A percentile compares a stretch with the other conserved stretches of the same genome.
phyloP scores from a whole-genome alignment of 2,888 invertebrate genomes.

The Leptopterna dolabrata region DNA sequence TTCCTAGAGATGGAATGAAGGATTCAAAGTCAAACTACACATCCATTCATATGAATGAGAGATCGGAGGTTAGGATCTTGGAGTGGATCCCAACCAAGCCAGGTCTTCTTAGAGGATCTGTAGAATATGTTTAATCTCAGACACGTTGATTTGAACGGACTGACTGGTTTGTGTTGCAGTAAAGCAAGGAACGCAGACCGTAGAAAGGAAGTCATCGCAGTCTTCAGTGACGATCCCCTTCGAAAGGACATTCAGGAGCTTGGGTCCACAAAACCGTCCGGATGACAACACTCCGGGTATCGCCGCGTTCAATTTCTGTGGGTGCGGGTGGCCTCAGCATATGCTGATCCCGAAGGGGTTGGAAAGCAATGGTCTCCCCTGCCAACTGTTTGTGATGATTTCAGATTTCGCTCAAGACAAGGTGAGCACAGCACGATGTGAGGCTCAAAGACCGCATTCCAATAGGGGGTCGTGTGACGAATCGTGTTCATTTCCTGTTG shows the following conservation, averaged over 20 bases:
- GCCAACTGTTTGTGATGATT: constrained; percentile 66
- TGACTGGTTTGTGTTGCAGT: constrained; percentile 48
- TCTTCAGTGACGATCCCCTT: constrained; percentile 87
- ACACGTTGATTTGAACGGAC: not conserved
- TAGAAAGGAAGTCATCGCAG: constrained; percentile 75
- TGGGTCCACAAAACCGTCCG: constrained; percentile 68
- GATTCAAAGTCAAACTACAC: too few relatives aligned
- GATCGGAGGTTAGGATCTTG: too few relatives aligned
- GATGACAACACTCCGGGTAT: not conserved
- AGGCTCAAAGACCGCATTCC: too few relatives aligned
- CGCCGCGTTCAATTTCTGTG: constrained; percentile 81
- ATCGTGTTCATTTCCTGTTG: not conserved
- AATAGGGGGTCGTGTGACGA: not conserved
- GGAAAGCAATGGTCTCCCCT: constrained; percentile 65
- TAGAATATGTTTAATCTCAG: too few relatives aligned
- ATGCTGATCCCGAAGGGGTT: constrained; percentile 67
- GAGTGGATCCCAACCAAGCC: too few relatives aligned
- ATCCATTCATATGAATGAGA: too few relatives aligned
- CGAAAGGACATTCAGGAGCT: constrained; percentile 81
- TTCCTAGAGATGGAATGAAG: too few relatives aligned
- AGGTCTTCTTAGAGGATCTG: too few relatives aligned
- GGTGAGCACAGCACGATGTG: too few relatives aligned
- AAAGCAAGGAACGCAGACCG: constrained; percentile 61
- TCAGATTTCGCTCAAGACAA: constrained; percentile 64
- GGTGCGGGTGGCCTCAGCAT: constrained; percentile 73